Percentiles rank a stretch among this genome's conserved stretches.
Conservation (phyloP, 2,113 vertebrate species). For the Seriola quinqueradiata region DNA sequence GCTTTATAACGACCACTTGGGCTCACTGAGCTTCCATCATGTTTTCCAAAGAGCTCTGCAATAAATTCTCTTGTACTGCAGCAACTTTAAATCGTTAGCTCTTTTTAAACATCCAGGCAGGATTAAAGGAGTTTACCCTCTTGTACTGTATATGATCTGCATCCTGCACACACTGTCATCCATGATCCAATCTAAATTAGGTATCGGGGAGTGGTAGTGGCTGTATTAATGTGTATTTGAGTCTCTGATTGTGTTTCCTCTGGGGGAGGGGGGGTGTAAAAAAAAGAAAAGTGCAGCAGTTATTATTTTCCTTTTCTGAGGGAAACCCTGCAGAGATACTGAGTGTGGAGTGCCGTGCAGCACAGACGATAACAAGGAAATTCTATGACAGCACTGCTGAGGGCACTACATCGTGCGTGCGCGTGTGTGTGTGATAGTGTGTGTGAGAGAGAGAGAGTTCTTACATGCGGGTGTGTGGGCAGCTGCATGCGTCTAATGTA, state of each 20-base stretch:
- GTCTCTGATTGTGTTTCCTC: conserved; percentile 13
- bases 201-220: conserved; percentile 27
- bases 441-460: neutral
- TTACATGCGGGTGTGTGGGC: conserved; percentile 58
- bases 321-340: conserved; percentile 45
- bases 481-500: conserved; percentile 62
- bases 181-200: neutral
- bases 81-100: conserved; percentile 49
- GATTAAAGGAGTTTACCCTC: conserved; percentile 28
- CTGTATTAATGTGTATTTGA: conserved; percentile 17
- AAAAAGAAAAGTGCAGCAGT: conserved; percentile 41
- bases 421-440: neutral
- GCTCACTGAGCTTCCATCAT: conserved; percentile 29
- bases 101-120: conserved; percentile 6
- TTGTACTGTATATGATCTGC: conserved; percentile 10
- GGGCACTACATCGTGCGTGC: conserved; percentile 13
- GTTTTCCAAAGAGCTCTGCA: conserved; percentile 38
- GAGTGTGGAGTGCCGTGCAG: conserved; percentile 32
- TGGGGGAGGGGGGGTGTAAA: neutral
- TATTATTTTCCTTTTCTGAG: conserved; percentile 28
- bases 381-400: conserved; percentile 45
- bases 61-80: conserved; percentile 56
- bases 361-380: conserved; percentile 51
- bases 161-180: conserved; percentile 19
- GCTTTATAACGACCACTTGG: conserved; percentile 21